Base-by-base conservation (phyloP, 1,140 invertebrate genomes). In the Branchinecta lynchi region DNA sequence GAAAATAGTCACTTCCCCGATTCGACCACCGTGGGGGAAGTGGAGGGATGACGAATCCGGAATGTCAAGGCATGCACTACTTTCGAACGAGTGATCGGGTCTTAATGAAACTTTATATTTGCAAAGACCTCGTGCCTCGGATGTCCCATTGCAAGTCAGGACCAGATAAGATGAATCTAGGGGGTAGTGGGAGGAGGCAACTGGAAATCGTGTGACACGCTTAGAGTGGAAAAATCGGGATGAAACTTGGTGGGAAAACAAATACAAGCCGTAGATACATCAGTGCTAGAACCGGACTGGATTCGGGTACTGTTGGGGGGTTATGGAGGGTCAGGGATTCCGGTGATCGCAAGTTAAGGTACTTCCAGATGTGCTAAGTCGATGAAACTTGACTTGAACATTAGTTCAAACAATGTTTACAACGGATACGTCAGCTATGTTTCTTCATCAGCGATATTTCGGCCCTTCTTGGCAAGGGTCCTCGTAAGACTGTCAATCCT, bases 161-260 rank as follows among this genome's bases (percentile, higher is more conserved):
- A 51, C 46, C 46, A 51, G 46, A 51, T 51, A 9, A 9, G 46
- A 51, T 51, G n/a, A n/a, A n/a, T n/a, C n/a, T n/a, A n/a, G n/a
- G n/a, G n/a, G n/a, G n/a, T n/a, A n/a, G n/a, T n/a, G 46, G 46
- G 46, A 51, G 46, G 46, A n/a, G 46, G 46, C 9, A 51, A n/a
- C 46, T 51, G 46, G 46, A 51, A 51, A 51, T 51, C 46, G 9
- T 51, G 46, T 9, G n/a, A 51, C 9, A 51, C 46, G 46, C 9
- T 9, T 51, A 51, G 46, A 51, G 46, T 51, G 46, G 46, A 51
- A n/a, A 51, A n/a, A 51, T 51, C n/a, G 46, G 46, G 46, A n/a
- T 51, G 46, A 51, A 51, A 51, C 46, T 51, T 51, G 46, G 46
- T 51, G 46, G 46, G 9, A 51, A 51, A n/a, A 51, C n/a, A 51